Conservation (phyloP, 2,888 invertebrate species). For the Ceraclea dissimilis region DNA sequence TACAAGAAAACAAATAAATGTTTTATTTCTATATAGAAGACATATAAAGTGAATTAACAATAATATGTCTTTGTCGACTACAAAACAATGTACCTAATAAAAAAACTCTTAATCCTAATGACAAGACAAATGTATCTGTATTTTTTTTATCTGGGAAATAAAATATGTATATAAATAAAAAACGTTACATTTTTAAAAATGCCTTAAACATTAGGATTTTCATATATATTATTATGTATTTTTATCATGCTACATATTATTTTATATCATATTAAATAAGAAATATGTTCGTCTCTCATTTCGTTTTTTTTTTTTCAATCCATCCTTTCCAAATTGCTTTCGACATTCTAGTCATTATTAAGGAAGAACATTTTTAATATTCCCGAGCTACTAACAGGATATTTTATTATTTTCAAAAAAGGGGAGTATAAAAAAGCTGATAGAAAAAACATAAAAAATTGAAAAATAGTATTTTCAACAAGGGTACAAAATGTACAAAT, state of each 20-base stretch:
- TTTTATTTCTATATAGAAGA: no score
- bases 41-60: no score
- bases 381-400: constrained; percentile 1
- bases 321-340: constrained; percentile 7
- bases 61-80: constrained; percentile 17
- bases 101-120: constrained; percentile 16
- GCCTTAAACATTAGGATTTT: constrained; percentile 20
- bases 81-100: constrained; percentile 17
- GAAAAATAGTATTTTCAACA: constrained; percentile 15
- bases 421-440: constrained; percentile 15
- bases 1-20: no score
- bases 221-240: constrained; percentile 19
- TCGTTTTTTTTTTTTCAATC: constrained; percentile 17
- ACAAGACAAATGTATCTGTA: constrained; percentile 18
- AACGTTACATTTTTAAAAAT: constrained; percentile 20
- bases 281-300: constrained; percentile 24
- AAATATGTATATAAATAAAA: constrained; percentile 23
- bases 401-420: background rate
- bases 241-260: constrained; percentile 6
- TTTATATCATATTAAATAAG: constrained; percentile 16
- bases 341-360: background rate
- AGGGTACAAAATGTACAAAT: constrained; percentile 21
- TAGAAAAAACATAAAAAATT: constrained; percentile 13
- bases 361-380: constrained; percentile 13
- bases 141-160: constrained; percentile 22